phyloP scores from a whole-genome alignment of 64 coral and sea anemone species.

The Stylophora pistillata region DNA sequence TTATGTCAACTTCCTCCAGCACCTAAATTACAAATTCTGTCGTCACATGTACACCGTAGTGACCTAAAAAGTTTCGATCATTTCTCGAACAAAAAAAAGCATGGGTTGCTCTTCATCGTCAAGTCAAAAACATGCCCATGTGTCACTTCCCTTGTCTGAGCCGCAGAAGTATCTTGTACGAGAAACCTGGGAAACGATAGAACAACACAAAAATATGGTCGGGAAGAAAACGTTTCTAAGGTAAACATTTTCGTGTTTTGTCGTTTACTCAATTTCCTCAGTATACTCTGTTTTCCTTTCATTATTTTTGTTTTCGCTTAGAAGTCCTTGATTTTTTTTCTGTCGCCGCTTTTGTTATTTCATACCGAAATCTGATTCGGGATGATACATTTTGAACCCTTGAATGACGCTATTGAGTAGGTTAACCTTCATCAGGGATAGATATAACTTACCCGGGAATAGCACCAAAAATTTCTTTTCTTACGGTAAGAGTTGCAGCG shows the following conservation, averaged over 20 bases:
- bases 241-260: conserved; percentile 17
- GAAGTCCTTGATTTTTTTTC: background rate
- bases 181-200: conserved; percentile 86
- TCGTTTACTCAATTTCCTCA: background rate
- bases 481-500: no score
- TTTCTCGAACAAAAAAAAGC: background rate
- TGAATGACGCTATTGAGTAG: background rate
- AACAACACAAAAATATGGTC: conserved; percentile 58
- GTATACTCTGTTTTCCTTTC: background rate
- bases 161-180: conserved; percentile 81
- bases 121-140: background rate
- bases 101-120: conserved; percentile 32
- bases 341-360: background rate
- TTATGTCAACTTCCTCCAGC: background rate
- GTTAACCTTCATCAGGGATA: background rate
- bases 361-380: background rate
- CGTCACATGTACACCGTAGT: background rate
- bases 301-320: background rate
- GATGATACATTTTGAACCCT: no score
- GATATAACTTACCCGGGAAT: background rate
- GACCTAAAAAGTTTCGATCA: no score
- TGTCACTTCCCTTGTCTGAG: conserved; percentile 46
- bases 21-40: background rate
- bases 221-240: conserved; percentile 83
- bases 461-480: no score